Conservation (phyloP, 30 jellyfish, hydroid and myxozoan genomes). For the Chrysaora quinquecirrha region DNA sequence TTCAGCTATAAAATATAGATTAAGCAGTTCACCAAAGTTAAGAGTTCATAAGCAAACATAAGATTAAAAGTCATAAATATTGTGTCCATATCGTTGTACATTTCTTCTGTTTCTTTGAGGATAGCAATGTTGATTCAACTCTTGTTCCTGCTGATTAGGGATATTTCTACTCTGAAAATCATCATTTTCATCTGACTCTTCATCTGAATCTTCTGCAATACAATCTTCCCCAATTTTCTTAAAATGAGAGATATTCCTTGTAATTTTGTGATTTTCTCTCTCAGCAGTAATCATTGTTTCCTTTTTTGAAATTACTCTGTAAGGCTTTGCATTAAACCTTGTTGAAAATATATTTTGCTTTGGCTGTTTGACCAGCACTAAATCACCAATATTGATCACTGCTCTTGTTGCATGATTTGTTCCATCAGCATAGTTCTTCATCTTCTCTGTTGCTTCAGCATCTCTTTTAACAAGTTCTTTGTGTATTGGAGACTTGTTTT, state of each 20-base stretch:
- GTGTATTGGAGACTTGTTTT: conserved; percentile 34
- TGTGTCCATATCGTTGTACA: background rate
- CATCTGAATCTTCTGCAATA: background rate
- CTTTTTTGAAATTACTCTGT: conserved; percentile 12
- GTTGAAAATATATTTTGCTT: conserved; percentile 26
- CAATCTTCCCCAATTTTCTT: background rate
- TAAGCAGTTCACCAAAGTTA: background rate
- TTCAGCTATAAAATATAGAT: background rate
- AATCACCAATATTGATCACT: background rate
- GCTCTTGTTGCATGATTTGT: background rate
- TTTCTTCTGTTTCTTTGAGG: background rate
- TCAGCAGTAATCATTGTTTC: conserved; percentile 48
- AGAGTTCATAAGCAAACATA: background rate
- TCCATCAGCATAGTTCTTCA: background rate
- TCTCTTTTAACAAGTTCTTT: conserved; percentile 6
- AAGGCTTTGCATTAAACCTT: conserved; percentile 17
- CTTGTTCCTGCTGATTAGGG: background rate
- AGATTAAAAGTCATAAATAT: background rate
- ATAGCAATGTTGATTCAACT: background rate
- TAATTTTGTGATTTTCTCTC: conserved; percentile 3
- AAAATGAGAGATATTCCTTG: conserved; percentile 25
- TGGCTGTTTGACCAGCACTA: conserved; percentile 24
- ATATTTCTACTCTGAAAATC: background rate
- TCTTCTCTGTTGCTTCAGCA: background rate
- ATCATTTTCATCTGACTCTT: background rate